Evolutionary conservation across 2,113 vertebrate genomes (phyloP), one percentile per base, ranked within the genome.

Genomic region (Chaenogobius annularis): DNA sequence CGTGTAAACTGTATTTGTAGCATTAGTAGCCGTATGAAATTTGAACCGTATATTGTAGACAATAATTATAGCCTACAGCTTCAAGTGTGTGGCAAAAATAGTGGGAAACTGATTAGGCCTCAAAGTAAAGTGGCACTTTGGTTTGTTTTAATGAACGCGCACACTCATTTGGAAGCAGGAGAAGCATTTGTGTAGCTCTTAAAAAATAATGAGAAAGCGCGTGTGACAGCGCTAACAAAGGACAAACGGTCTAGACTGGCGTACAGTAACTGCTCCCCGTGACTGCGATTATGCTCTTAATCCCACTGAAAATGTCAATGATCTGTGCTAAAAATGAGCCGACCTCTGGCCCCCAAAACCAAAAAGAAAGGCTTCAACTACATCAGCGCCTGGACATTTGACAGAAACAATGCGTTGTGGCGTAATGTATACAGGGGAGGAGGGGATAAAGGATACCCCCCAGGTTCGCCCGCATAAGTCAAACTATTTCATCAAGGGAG

Each of bases 281-380:
- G 88, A 83, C 76, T 75, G 64, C 0, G 77, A 81, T 88, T 85
- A 83, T 68, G 58, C 56, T 76, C 78, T 74, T 84, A 87, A 87
- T 83, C 83, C 78, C 75, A 67, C 17, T 37, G 70, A 87, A 87
- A 88, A 85, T 71, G 70, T 69, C 76, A 79, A 68, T 71, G 72
- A 79, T 79, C 79, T 76, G 72, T 68, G 72, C 67, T 80, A 73
- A 85, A 80, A 17, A 46, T 46, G 67, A 22, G 37, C 73, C 69
- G 69, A 83, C 62, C 61, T 78, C n/a, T 55, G 44, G 50, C 73
- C 77, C 55, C 23, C 11, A 67, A n/a, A n/a, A n/a, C n/a, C n/a
- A 66, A 74, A 37, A 47, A 35, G 31, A 22, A 26, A 13, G 10
- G 20, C n/a, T 58, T 48, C 73, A 35, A 70, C 46, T 9, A 66